Evolutionary conservation across 1,140 invertebrate species (phyloP).

Genomic region (Eriosoma lanigerum): DNA sequence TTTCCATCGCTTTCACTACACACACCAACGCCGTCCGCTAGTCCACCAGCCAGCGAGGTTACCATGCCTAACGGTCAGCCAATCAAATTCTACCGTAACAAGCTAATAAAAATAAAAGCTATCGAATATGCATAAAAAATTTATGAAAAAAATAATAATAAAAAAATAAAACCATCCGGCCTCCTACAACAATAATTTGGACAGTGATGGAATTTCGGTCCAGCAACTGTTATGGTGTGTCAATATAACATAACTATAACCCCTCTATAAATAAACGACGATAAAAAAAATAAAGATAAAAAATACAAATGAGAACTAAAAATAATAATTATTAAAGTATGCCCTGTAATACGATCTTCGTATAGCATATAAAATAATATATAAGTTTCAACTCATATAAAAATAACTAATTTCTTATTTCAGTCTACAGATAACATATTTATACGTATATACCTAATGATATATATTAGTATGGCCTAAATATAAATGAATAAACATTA

Average conservation of each 20-base stretch:
- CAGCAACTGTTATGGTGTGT: neutral
- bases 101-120: constrained; percentile 51
- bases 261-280: neutral
- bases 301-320: neutral
- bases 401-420: constrained; percentile 2
- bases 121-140: constrained; percentile 27
- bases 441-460: too few species aligned
- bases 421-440: neutral
- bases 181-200: neutral
- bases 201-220: neutral
- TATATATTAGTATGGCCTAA: neutral
- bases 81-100: constrained; percentile 52
- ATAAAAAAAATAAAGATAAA: neutral
- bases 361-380: neutral
- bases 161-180: neutral
- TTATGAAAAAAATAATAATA: constrained; percentile 2
- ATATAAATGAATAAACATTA: constrained; percentile 19
- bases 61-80: constrained; percentile 51
- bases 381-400: neutral
- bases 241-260: neutral
- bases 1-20: constrained; percentile 31
- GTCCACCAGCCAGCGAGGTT: constrained; percentile 48
- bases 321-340: neutral
- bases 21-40: constrained; percentile 43
- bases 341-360: neutral